These are phyloP conservation scores for Coreoperca whiteheadi DNA, from an alignment of 2,113 vertebrate species.

Conservation along the genomic window DNA sequence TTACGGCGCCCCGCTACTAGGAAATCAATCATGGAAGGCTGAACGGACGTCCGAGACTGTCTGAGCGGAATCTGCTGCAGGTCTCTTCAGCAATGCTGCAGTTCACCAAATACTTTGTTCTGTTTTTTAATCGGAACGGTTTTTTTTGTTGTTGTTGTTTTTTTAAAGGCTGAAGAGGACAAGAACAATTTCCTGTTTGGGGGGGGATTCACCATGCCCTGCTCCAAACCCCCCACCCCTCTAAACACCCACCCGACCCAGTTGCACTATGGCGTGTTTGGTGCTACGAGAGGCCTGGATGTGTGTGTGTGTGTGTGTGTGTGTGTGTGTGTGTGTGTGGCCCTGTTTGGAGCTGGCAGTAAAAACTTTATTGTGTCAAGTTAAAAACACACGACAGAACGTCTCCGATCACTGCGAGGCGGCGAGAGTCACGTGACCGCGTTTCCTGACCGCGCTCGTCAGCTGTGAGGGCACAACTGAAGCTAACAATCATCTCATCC, in stretches of 20 bases:
- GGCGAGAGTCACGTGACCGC: too few species aligned
- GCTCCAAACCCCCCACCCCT: background rate
- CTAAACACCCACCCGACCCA: background rate
- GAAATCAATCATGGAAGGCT: conserved; percentile 4
- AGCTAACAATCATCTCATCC: too few species aligned
- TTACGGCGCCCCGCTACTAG: background rate
- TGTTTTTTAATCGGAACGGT: too few species aligned
- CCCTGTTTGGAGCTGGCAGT: too few species aligned
- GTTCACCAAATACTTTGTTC: conserved; percentile 13
- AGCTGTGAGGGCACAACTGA: too few species aligned
- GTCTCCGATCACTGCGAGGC: too few species aligned
- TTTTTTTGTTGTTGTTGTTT: background rate
- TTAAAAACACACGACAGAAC: too few species aligned
- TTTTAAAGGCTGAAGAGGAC: conserved; percentile 34
- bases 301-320: conserved; percentile 6
- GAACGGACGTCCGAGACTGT: conserved; percentile 32
- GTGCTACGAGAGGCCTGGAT: conserved; percentile 5
- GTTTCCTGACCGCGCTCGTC: too few species aligned
- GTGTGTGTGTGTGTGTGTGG: background rate
- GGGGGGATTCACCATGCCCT: background rate
- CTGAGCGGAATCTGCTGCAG: conserved; percentile 41
- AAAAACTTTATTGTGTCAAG: too few species aligned
- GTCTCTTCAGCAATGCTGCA: conserved; percentile 50
- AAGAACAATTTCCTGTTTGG: conserved; percentile 26
- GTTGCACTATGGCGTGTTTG: conserved; percentile 67